Percentiles rank a stretch among this genome's conserved stretches.
Evolutionary conservation across 2,888 invertebrate species (phyloP).

Genomic region (Dorcus hopei): DNA sequence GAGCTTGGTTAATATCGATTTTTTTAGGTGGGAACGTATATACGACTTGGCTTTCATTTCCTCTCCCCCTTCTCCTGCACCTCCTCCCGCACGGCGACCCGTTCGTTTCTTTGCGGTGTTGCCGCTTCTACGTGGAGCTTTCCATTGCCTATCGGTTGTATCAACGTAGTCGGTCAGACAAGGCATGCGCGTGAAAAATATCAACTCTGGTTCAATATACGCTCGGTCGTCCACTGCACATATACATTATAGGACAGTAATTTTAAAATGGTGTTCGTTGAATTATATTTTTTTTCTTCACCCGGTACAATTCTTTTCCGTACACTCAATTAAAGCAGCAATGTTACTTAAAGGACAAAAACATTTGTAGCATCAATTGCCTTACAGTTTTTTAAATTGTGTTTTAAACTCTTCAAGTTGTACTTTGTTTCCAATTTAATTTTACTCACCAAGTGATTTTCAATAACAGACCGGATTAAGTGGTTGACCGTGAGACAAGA

Average conservation of each 20-base stretch:
- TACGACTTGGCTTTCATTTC: conserved; percentile 11
- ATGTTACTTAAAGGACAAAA: too few species aligned
- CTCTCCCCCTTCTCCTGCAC: conserved; percentile 17
- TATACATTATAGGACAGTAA: conserved; percentile 37
- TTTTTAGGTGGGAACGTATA: background rate
- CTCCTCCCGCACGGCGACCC: conserved; percentile 30
- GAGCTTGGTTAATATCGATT: background rate
- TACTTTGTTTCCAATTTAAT: too few species aligned
- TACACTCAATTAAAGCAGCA: too few species aligned
- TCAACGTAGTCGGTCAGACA: conserved; percentile 31
- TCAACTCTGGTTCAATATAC: conserved; percentile 24
- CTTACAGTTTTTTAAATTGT: too few species aligned
- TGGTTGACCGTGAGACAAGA: too few species aligned
- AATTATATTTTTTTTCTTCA: conserved; percentile 26
- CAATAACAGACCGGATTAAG: too few species aligned
- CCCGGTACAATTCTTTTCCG: conserved; percentile 16
- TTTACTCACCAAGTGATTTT: too few species aligned
- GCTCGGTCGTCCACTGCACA: conserved; percentile 25
- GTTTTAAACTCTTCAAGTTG: too few species aligned
- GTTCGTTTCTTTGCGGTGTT: conserved; percentile 34
- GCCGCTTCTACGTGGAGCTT: conserved; percentile 40
- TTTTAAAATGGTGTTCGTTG: conserved; percentile 31
- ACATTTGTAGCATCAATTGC: too few species aligned
- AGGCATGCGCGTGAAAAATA: conserved; percentile 4
- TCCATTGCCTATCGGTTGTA: conserved; percentile 41